phyloP scores from a whole-genome alignment of 1,140 invertebrate genomes.

The Tribolium castaneum region DNA sequence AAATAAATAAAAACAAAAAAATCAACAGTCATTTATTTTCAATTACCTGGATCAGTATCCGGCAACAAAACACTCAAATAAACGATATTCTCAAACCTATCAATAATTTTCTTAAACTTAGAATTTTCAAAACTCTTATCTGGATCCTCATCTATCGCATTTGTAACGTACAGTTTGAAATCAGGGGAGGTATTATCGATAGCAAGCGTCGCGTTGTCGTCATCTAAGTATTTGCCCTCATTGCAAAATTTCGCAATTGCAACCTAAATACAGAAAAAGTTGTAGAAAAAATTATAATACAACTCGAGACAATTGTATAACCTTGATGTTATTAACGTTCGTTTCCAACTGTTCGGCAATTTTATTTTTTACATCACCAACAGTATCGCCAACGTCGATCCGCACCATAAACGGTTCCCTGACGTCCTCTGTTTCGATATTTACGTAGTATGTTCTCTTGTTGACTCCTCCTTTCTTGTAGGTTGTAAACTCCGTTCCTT shows the following conservation, averaged over 20 bases:
- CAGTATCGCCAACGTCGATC: constrained; percentile 70
- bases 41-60: constrained; percentile 68
- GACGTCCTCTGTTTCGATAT: constrained; percentile 72
- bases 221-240: constrained; percentile 65
- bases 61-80: constrained; percentile 72
- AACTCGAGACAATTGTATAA: constrained; percentile 48
- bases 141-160: constrained; percentile 57
- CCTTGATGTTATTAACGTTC: constrained; percentile 65
- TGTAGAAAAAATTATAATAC: constrained; percentile 6
- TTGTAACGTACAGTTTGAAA: constrained; percentile 67
- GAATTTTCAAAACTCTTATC: constrained; percentile 60
- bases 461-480: constrained; percentile 75
- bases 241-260: constrained; percentile 67
- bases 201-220: constrained; percentile 60
- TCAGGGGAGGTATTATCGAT: constrained; percentile 58
- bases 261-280: constrained; percentile 32
- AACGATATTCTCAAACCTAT: constrained; percentile 71
- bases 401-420: constrained; percentile 73
- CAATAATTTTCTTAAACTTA: constrained; percentile 66
- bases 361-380: constrained; percentile 71
- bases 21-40: no score
- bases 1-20: neutral
- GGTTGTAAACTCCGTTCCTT: constrained; percentile 68
- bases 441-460: constrained; percentile 74
- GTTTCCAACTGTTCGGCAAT: constrained; percentile 66